Evolutionary conservation across 1,140 invertebrate genomes (phyloP).

Genomic region (Solenopsis invicta): DNA sequence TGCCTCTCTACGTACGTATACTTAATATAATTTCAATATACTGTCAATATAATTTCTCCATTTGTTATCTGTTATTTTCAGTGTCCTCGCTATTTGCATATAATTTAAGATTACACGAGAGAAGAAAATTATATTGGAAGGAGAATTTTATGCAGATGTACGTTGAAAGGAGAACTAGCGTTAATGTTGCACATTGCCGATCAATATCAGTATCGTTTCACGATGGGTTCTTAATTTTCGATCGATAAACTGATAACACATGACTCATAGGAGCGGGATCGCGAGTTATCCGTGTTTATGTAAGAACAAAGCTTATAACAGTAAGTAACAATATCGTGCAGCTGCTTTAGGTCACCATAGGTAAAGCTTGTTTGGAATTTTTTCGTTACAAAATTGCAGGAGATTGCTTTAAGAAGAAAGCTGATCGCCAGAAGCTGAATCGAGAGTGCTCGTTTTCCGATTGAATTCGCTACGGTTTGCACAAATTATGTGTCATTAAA

Average conservation of each 20-base stretch:
- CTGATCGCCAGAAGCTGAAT: constrained; percentile 2
- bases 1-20: background rate
- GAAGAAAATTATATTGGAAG: background rate
- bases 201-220: constrained; percentile 18
- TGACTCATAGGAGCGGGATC: constrained; percentile 54
- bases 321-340: background rate
- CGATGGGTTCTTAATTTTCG: constrained; percentile 50
- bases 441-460: constrained; percentile 27
- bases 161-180: background rate
- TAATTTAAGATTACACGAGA: background rate
- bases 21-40: background rate
- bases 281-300: constrained; percentile 22
- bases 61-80: background rate
- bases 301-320: constrained; percentile 8
- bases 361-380: background rate
- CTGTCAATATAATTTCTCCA: background rate
- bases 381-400: background rate
- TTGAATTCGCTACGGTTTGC: constrained; percentile 28
- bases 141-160: background rate
- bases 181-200: constrained; percentile 16
- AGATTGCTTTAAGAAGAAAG: background rate
- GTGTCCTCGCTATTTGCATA: background rate
- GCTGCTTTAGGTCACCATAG: background rate
- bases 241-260: constrained; percentile 57
- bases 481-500: constrained; percentile 45